Evolutionary conservation across 2,888 invertebrate species (phyloP).

Genomic region (Plusia festucae): DNA sequence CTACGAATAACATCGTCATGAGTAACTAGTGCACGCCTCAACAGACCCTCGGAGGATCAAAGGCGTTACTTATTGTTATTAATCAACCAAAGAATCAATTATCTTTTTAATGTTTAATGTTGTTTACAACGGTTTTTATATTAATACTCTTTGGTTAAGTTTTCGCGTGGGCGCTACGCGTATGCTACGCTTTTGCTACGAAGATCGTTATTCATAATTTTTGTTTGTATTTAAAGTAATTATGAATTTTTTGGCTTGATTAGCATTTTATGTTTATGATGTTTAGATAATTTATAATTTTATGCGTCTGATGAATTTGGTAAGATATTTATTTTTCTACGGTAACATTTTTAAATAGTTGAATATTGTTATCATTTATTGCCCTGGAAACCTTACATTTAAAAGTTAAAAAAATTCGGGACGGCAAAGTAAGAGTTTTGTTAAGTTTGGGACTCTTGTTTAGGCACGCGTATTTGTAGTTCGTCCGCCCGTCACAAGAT

Average conservation of each 20-base stretch:
- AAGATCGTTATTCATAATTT: neutral
- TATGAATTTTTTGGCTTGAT: neutral
- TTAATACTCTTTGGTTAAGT: neutral
- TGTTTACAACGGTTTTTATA: neutral
- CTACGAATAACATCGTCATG: slow-evolving; percentile 2
- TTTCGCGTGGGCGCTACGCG: slow-evolving; percentile 37
- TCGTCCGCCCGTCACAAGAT: slow-evolving; percentile 80
- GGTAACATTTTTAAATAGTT: neutral
- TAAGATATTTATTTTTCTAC: neutral
- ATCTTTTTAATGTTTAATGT: neutral
- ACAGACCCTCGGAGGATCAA: neutral
- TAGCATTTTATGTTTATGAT: neutral
- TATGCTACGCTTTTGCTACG: slow-evolving; percentile 52
- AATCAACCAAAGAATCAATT: slow-evolving; percentile 7
- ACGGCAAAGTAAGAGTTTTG: too few species aligned
- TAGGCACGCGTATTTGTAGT: slow-evolving; percentile 28
- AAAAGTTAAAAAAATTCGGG: neutral
- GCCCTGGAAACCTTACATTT: too few species aligned
- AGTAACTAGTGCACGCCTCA: neutral
- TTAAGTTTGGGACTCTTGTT: too few species aligned
- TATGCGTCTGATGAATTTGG: neutral
- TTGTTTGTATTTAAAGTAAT: neutral
- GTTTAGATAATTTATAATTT: neutral
- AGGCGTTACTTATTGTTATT: slow-evolving; percentile 6
- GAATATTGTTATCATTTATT: too few species aligned